Conservation (phyloP, 1,140 invertebrate genomes). For the Drosophila trapezifrons region DNA sequence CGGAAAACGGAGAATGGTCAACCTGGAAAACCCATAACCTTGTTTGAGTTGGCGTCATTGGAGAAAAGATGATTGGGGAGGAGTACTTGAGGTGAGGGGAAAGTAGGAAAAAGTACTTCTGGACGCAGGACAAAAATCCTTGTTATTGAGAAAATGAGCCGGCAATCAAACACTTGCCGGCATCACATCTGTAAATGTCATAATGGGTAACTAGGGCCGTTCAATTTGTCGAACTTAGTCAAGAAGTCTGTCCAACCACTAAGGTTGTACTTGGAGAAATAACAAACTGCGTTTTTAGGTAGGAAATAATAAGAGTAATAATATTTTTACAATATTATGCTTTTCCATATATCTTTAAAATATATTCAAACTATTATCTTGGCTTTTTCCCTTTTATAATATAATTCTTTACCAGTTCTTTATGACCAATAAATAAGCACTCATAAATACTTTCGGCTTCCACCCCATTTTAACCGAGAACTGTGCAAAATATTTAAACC, state of each 20-base stretch:
- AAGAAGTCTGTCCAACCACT: neutral
- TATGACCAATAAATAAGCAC: slow-evolving; percentile 9
- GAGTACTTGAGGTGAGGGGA: slow-evolving; percentile 3
- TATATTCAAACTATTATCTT: neutral
- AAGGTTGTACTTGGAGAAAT: neutral
- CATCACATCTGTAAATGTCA: slow-evolving; percentile 47
- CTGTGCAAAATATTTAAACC: neutral
- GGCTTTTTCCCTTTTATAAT: neutral
- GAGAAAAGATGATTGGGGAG: neutral
- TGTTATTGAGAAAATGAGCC: slow-evolving; percentile 21
- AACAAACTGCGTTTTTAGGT: neutral
- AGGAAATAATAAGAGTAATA: neutral
- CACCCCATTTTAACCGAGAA: neutral
- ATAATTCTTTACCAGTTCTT: neutral
- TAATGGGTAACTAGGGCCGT: neutral
- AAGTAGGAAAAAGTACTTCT: slow-evolving; percentile 15
- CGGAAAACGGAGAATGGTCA: slow-evolving; percentile 59
- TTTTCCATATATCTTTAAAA: no score
- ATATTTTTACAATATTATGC: no score
- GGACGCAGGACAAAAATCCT: slow-evolving; percentile 4
- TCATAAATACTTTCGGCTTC: neutral
- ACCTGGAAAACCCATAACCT: slow-evolving; percentile 33
- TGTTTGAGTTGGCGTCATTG: slow-evolving; percentile 32
- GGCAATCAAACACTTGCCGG: slow-evolving; percentile 33
- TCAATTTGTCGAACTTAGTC: slow-evolving; percentile 1